Evolutionary conservation across 2,888 invertebrate species (phyloP).

Genomic region (Drosophila colorata): DNA sequence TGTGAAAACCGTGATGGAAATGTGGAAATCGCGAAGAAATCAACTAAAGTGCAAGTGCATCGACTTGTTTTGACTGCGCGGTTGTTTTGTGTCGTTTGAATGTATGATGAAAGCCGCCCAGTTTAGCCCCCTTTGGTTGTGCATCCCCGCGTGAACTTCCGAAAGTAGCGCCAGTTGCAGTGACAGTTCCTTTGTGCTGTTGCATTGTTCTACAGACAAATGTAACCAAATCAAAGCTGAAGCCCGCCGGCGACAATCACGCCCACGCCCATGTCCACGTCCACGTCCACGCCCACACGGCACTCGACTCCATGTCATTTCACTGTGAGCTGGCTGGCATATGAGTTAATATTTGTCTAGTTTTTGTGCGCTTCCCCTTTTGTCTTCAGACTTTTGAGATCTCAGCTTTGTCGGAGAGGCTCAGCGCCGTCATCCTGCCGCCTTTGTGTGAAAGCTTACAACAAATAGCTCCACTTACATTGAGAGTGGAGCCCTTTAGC

Average conservation of each 20-base stretch:
- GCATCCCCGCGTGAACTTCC: slow-evolving; percentile 37
- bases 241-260: slow-evolving; percentile 2
- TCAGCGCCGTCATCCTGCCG: slow-evolving; percentile 40
- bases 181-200: slow-evolving; percentile 25
- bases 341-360: slow-evolving; percentile 76
- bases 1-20: background rate
- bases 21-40: background rate
- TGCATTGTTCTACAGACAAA: slow-evolving; percentile 31
- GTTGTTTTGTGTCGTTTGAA: slow-evolving; percentile 8
- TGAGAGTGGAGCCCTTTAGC: slow-evolving; percentile 58
- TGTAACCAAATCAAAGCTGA: slow-evolving; percentile 19
- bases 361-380: slow-evolving; percentile 69
- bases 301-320: slow-evolving; percentile 9
- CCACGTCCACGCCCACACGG: background rate
- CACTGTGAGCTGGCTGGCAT: slow-evolving; percentile 39
- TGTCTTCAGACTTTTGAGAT: slow-evolving; percentile 62
- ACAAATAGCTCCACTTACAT: slow-evolving; percentile 73
- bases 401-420: slow-evolving; percentile 28
- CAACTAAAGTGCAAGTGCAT: slow-evolving; percentile 2
- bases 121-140: slow-evolving; percentile 13
- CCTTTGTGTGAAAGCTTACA: slow-evolving; percentile 47
- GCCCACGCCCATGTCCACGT: slow-evolving; percentile 8
- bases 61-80: background rate
- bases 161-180: slow-evolving; percentile 38
- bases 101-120: slow-evolving; percentile 5